Evolutionary conservation across 2,113 vertebrate genomes (phyloP), one percentile per base, ranked within the genome.

Genomic region (Sula dactylatra): DNA sequence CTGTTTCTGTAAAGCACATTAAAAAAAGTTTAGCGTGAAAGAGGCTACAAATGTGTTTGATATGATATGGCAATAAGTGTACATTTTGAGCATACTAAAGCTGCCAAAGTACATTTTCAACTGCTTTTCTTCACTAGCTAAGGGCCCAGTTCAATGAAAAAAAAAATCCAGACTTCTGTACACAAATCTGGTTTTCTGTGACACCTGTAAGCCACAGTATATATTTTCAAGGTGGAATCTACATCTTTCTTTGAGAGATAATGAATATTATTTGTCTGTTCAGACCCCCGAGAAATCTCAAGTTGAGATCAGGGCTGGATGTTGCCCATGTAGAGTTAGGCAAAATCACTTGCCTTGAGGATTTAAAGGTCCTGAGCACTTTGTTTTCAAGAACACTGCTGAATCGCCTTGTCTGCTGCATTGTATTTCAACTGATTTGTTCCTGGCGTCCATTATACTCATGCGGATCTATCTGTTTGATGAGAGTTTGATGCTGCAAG

Each of bases 61-160:
- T 97, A 97, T 45, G 95, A 97, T 97, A 96, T 89, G 49, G 91
- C 94, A 97, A 96, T 97, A 96, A 97, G 66, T 61, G 84, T 91
- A 97, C 96, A 96, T 96, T 96, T 93, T 97, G 91, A 97, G 96
- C 93, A 97, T 97, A 95, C 94, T 97, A 94, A 97, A 94, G 88
- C 94, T 94, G 61, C 70, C 36, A 32, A 93, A 92, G 86, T 91
- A 93, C 88, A 87, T 87, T 94, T 94, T 91, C 94, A 94, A 97
- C 83, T 89, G 73, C 81, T 97, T 96, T 97, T 93, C 81, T 95
- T 96, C 95, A 91, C 54, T 80, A 89, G 88, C 81, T 87, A 89
- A 94, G 27, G 65, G 92, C 73, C 80, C 17, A 29, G 54, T 58
- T 93, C 94, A 94, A 54, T 92, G 76, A 62, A 93, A 95, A 93